Conservation (phyloP, 2,888 invertebrate species). For the Leucophenga montana region DNA sequence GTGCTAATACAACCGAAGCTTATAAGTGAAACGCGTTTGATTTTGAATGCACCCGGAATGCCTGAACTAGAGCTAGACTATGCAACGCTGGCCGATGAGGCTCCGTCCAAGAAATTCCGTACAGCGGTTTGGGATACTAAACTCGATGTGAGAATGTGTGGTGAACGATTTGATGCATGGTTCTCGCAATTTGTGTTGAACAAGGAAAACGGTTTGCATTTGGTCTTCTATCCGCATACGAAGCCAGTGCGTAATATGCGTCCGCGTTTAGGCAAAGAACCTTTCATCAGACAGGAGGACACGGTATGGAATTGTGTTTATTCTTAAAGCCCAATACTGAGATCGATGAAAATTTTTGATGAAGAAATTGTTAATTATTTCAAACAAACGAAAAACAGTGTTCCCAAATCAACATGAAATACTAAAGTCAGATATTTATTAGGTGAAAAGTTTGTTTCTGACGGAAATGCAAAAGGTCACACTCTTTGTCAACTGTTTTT, state of each 20-base stretch:
- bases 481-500: too few relatives aligned
- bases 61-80: slow-evolving; percentile 74
- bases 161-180: slow-evolving; percentile 82
- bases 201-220: slow-evolving; percentile 74
- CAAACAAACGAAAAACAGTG: too few relatives aligned
- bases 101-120: slow-evolving; percentile 57
- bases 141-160: slow-evolving; percentile 81
- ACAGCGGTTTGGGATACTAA: slow-evolving; percentile 77
- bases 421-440: too few relatives aligned
- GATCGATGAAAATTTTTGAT: too few relatives aligned
- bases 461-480: too few relatives aligned
- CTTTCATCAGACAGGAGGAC: slow-evolving; percentile 54
- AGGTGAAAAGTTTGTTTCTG: too few relatives aligned
- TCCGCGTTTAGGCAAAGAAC: slow-evolving; percentile 60
- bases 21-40: slow-evolving; percentile 73
- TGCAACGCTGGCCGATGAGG: slow-evolving; percentile 61
- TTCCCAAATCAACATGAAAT: too few relatives aligned
- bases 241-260: slow-evolving; percentile 60
- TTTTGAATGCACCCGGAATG: slow-evolving; percentile 76
- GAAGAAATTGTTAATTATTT: too few relatives aligned
- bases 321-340: too few relatives aligned
- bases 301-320: slow-evolving; percentile 51
- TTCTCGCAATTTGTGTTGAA: slow-evolving; percentile 75
- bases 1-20: slow-evolving; percentile 54
- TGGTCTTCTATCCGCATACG: slow-evolving; percentile 78